Evolutionary conservation across 2,888 invertebrate species (phyloP), one percentile per base, ranked within the genome.

Genomic region (Catocala fraxini): DNA sequence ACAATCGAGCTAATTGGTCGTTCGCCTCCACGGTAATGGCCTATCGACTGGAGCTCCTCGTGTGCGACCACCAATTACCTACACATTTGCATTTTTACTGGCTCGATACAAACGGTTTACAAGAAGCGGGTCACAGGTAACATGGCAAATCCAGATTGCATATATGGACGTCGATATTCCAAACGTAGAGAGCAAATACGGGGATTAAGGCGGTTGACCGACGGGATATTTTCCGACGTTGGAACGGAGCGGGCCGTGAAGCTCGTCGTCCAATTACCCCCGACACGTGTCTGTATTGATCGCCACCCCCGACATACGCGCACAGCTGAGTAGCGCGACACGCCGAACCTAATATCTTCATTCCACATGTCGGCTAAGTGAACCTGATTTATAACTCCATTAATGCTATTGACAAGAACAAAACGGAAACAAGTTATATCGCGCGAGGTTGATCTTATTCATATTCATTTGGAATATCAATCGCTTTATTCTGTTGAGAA

Each of bases 1-100:
- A 79, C 80, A 84, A 84, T 84, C 77, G 65, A 79, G 71, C 78
- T 85, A 87, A 89, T 88, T 87, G 85, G 74, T 75, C 78, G 82
- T 76, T 78, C 75, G 81, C 74, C 74, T 76, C 72, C 58, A 73
- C 73, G 66, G 69, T 77, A 80, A 78, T 82, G 63, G 71, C 64
- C 67, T 69, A 64, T 71, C 75, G 71, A 70, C 59, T 68, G 58
- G 62, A 69, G 62, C 59, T 56, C 60, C 62, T 64, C 63, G 71
- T 68, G 65, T 61, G 62, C 59, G 71, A 68, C 75, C 75, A 73
- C 74, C 77, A 77, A 81, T 78, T 77, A 73, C 68, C 53, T 71
- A 54, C 41, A 53, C 69, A 75, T 79, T 78, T 70, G 63, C 71
- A 77, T 81, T 75, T 75, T 51, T 60, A 68, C 68, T 70, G 67